Evolutionary conservation across 2,797 vertebrate species (phyloP), one percentile per base, ranked within the genome.

Genomic region (Pipistrellus pygmaeus): DNA sequence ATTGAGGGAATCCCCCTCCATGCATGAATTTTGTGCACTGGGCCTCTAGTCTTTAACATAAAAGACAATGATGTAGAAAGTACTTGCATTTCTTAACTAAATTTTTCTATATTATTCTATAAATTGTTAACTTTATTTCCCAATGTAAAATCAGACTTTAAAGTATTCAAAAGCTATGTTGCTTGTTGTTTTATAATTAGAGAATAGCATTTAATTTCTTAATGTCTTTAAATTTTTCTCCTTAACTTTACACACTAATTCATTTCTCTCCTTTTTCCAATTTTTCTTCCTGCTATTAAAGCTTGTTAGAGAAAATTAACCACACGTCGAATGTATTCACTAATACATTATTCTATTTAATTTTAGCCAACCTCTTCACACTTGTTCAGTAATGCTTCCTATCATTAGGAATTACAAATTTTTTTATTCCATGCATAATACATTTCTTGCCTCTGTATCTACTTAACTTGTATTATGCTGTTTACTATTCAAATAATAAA

Each of bases 1-100:
- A 23, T 18, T 55, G 53, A 55, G 53, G 53, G 21, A 23, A 10
- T 21, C 53, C 21, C 8, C 53, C 21, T 55, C 53, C 21, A 23
- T 55, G 53, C 53, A 55, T 3, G 1, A 23, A 23, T 55, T 57
- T 57, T 11, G 4, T 57, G 55, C 10, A 57, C 55, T 9, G 1
- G 55, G 55, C 10, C 8, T 25, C 9, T 25, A 57, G 55, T 57
- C 55, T 75, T 88, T 75, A 75, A 20, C 48, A 76, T 73, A 44
- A 75, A n/a, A 68, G 48, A 35, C 30, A 83, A n/a, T 57, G 60
- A 75, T 68, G 6, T 82, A 46, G 30, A 55, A 46, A 68, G 30
- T 66, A 82, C 46, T 93, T 88, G 38, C 18, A 18, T 82, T 83
- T 25, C n/a, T 93, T 48, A 68, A 76, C 57, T 73, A 51, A 51